Conservation (phyloP, 2,888 invertebrate species). For the Molanna angustata region DNA sequence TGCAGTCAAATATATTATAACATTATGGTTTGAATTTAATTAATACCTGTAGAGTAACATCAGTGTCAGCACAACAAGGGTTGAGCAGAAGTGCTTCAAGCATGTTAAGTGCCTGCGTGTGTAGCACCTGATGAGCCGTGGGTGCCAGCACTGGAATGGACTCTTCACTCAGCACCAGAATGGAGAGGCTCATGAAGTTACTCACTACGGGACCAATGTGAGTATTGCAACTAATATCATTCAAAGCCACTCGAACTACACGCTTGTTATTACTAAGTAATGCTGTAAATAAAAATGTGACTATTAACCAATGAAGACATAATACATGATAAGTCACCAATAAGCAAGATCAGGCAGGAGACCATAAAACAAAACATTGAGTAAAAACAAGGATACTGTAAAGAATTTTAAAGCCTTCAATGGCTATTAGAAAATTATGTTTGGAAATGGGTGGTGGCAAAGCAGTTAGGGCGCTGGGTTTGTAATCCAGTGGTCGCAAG, state of each 20-base stretch:
- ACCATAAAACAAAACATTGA: too few relatives aligned
- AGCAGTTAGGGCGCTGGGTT: too few relatives aligned
- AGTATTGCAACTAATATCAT: slow-evolving; percentile 56
- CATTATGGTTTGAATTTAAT: too few relatives aligned
- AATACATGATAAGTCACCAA: too few relatives aligned
- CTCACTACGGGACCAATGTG: slow-evolving; percentile 59
- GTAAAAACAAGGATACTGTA: too few relatives aligned
- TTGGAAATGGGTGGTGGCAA: too few relatives aligned
- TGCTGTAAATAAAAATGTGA: slow-evolving; percentile 39
- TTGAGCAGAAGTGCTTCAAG: slow-evolving; percentile 58
- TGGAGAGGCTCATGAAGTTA: slow-evolving; percentile 59
- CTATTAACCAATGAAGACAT: too few relatives aligned
- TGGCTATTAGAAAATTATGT: too few relatives aligned
- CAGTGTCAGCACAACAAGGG: slow-evolving; percentile 54
- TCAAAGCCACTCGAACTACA: slow-evolving; percentile 53
- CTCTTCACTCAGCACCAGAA: slow-evolving; percentile 58
- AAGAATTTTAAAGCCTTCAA: too few relatives aligned
- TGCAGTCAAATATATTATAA: too few relatives aligned
- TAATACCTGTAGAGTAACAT: slow-evolving; percentile 60
- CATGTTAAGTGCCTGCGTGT: slow-evolving; percentile 50
- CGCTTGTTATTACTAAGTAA: slow-evolving; percentile 54
- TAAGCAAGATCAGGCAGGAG: too few relatives aligned
- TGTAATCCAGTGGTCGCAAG: too few relatives aligned
- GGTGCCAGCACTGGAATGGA: slow-evolving; percentile 35
- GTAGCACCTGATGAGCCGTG: slow-evolving; percentile 41